Percentiles rank a stretch among this genome's conserved stretches.
Evolutionary conservation across 2,888 invertebrate genomes (phyloP).

Genomic region (Tuta absoluta): DNA sequence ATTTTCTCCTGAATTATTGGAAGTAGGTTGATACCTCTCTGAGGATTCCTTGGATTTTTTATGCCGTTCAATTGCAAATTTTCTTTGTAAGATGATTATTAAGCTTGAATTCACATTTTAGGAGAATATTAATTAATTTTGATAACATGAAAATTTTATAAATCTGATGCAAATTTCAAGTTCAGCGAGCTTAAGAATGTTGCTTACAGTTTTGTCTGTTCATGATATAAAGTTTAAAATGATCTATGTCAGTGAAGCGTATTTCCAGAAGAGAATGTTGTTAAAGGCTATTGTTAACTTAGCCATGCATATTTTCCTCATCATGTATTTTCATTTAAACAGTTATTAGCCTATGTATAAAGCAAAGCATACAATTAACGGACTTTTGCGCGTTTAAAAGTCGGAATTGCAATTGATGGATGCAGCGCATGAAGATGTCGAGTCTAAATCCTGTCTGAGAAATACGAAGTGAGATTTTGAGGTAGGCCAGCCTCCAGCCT

Average conservation of each 20-base stretch:
- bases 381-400: constrained; percentile 11
- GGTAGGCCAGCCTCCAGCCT: not conserved
- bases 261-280: constrained; percentile 1
- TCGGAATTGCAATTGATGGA: not conserved
- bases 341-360: constrained; percentile 17
- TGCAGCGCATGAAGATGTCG: not conserved
- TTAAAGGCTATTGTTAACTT: constrained; percentile 1
- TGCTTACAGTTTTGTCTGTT: not conserved
- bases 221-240: constrained; percentile 3
- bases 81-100: constrained; percentile 7
- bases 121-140: constrained; percentile 4
- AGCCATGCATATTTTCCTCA: constrained; percentile 9
- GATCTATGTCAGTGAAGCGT: constrained; percentile 5
- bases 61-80: not conserved
- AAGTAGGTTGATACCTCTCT: not conserved
- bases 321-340: constrained; percentile 11
- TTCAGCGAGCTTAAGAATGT: not conserved
- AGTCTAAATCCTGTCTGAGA: not conserved
- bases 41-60: not conserved
- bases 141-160: not conserved
- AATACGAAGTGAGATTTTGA: not conserved
- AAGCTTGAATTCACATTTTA: constrained; percentile 13
- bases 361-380: constrained; percentile 11
- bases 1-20: constrained; percentile 7
- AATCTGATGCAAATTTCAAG: constrained; percentile 7